Percentiles rank a stretch among this genome's conserved stretches.
phyloP scores from a whole-genome alignment of 2,113 vertebrate genomes.

The Barnardius zonarius region DNA sequence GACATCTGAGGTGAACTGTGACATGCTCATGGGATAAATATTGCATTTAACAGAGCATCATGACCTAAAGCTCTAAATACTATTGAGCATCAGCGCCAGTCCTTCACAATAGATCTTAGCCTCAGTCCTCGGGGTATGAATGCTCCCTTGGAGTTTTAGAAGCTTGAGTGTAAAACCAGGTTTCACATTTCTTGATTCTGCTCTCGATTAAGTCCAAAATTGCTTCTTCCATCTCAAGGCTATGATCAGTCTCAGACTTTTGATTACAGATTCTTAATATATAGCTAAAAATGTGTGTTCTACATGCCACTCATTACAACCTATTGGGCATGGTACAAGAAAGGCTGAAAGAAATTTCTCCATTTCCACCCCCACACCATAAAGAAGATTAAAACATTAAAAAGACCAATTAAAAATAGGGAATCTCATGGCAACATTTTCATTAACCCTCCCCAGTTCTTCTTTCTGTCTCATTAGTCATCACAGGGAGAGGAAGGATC shows the following conservation, averaged over 20 bases:
- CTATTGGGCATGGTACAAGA: background rate
- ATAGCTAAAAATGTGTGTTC: background rate
- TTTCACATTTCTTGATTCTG: conserved; percentile 10
- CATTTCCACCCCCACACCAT: background rate
- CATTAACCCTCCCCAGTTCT: conserved; percentile 65
- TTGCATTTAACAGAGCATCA: conserved; percentile 48
- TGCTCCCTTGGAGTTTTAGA: conserved; percentile 32
- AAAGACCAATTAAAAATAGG: conserved; percentile 68
- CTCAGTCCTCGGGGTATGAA: background rate
- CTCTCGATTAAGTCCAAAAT: background rate
- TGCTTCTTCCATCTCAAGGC: background rate
- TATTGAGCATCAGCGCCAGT: background rate
- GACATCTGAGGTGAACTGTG: conserved; percentile 54
- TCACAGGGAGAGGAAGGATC: conserved; percentile 63
- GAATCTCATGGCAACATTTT: conserved; percentile 59
- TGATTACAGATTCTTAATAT: background rate
- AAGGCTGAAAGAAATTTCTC: background rate
- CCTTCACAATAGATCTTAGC: conserved; percentile 6
- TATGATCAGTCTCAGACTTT: background rate
- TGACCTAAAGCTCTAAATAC: conserved; percentile 32
- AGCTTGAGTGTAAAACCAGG: background rate
- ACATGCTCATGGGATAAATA: conserved; percentile 50
- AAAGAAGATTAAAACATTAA: conserved; percentile 60
- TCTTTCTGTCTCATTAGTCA: conserved; percentile 72
- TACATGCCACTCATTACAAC: background rate